Evolutionary conservation across 2,888 invertebrate species (phyloP).

Genomic region (Leucoptera coffeella): DNA sequence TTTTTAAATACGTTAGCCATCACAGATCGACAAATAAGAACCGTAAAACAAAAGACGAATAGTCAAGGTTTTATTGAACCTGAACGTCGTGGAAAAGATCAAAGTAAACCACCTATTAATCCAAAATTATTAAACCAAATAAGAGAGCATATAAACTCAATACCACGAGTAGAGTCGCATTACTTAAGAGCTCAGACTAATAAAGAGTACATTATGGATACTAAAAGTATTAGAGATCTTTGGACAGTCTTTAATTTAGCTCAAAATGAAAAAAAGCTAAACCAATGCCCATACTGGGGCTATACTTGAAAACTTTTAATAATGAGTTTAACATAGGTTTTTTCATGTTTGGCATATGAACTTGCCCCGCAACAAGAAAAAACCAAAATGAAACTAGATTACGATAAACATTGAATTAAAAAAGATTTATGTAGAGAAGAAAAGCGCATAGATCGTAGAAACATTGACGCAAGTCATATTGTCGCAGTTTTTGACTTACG

Average conservation of each 20-base stretch:
- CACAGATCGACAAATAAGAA: not conserved
- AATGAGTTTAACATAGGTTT: too few species aligned
- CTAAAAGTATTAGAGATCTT: conserved; percentile 6
- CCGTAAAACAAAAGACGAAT: conserved; percentile 2
- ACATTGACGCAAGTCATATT: too few species aligned
- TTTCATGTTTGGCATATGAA: conserved; percentile 8
- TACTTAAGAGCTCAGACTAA: conserved; percentile 5
- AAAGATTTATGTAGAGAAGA: conserved; percentile 9
- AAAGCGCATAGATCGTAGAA: conserved; percentile 8
- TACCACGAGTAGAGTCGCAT: conserved; percentile 7
- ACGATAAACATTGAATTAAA: conserved; percentile 8
- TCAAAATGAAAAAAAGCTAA: conserved; percentile 5
- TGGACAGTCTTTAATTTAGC: conserved; percentile 8
- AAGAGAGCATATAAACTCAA: conserved; percentile 5
- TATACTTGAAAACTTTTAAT: conserved; percentile 8
- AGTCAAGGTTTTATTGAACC: not conserved
- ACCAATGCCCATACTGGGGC: conserved; percentile 5
- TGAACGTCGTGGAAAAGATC: conserved; percentile 1
- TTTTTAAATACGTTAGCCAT: conserved; percentile 1
- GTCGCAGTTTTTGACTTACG: too few species aligned
- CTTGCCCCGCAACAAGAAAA: conserved; percentile 4
- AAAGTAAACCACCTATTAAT: not conserved
- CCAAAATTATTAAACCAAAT: conserved; percentile 1
- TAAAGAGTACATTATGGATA: conserved; percentile 7
- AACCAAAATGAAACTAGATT: conserved; percentile 7